Conservation (phyloP, 2,888 invertebrate species). For the Steinernema scapterisci region DNA sequence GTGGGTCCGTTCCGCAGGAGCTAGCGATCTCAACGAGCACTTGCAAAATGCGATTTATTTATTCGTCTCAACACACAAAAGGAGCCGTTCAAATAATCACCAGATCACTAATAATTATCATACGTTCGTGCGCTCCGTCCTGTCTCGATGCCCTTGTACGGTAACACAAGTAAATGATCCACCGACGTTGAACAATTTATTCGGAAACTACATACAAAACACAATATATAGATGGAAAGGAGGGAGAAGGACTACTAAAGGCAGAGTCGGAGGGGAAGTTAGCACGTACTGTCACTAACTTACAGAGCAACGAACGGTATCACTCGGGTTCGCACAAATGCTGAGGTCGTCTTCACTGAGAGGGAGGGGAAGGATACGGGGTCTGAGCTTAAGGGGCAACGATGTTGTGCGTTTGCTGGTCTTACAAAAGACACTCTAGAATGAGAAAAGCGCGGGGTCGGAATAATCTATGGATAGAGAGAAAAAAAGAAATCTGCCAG, state of each 20-base stretch:
- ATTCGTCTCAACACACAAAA: too few species aligned
- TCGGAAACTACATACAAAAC: background rate
- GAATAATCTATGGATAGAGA: background rate
- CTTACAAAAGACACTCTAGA: background rate
- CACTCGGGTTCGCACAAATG: constrained; percentile 30
- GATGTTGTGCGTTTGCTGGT: background rate
- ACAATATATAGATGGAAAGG: constrained; percentile 4
- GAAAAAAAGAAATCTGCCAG: background rate
- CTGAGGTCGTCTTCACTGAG: constrained; percentile 10
- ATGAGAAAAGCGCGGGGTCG: background rate
- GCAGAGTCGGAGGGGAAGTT: constrained; percentile 5
- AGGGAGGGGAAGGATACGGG: background rate
- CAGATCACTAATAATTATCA: too few species aligned
- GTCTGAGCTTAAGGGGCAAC: background rate
- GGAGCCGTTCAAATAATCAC: too few species aligned
- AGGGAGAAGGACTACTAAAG: background rate
- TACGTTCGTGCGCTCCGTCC: too few species aligned
- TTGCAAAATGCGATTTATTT: too few species aligned
- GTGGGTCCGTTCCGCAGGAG: too few species aligned
- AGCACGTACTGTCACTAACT: background rate
- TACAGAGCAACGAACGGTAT: background rate
- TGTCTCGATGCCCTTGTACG: too few species aligned
- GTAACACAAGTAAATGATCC: too few species aligned
- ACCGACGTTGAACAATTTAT: background rate
- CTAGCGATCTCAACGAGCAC: too few species aligned